Percentiles rank a stretch among this genome's conserved stretches.
Evolutionary conservation across 2,888 invertebrate genomes (phyloP).

Genomic region (Melinopterus prodromus): DNA sequence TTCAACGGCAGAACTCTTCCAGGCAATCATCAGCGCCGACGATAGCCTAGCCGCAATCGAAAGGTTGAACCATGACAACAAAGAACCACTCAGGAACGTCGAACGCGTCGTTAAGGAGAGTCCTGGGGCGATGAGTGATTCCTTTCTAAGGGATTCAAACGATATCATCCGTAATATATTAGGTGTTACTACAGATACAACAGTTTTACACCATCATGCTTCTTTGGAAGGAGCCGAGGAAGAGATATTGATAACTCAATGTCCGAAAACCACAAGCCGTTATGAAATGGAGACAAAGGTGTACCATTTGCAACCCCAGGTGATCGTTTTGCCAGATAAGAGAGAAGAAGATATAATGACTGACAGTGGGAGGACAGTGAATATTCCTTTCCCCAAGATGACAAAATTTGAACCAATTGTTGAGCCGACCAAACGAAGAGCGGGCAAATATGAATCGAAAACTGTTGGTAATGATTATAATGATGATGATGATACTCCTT

Average conservation of each 20-base stretch:
- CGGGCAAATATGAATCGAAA: background rate
- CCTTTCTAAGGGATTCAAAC: background rate
- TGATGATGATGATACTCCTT: background rate
- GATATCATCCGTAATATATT: background rate
- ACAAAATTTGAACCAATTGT: background rate
- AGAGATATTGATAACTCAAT: background rate
- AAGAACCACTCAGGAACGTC: background rate
- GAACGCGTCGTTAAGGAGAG: background rate
- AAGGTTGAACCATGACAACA: background rate
- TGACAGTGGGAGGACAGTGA: background rate
- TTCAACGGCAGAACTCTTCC: slow-evolving; percentile 19
- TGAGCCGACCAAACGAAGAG: background rate
- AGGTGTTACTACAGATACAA: background rate
- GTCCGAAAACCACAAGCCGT: background rate
- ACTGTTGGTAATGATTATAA: background rate
- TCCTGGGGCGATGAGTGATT: background rate
- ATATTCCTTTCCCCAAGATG: background rate
- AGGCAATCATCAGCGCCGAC: slow-evolving; percentile 4
- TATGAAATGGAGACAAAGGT: background rate
- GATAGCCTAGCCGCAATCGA: slow-evolving; percentile 13
- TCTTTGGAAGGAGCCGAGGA: background rate
- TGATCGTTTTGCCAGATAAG: background rate
- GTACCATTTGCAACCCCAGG: background rate
- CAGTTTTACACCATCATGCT: background rate
- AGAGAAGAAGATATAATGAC: background rate